Evolutionary conservation across 2,113 vertebrate species (phyloP).

Genomic region (Hoplias malabaricus): DNA sequence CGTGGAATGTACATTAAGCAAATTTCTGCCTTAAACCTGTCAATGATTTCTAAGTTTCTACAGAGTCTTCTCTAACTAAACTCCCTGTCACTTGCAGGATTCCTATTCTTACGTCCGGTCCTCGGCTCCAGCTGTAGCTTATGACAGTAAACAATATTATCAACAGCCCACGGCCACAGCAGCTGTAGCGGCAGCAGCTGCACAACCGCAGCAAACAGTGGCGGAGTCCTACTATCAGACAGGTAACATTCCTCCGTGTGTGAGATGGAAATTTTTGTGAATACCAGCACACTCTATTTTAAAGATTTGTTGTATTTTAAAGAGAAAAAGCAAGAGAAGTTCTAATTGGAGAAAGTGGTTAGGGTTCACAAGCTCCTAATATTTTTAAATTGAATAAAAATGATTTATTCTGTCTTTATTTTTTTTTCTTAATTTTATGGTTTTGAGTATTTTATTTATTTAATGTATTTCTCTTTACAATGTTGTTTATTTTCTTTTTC

Average conservation of each 20-base stretch:
- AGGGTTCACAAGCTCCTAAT: no score
- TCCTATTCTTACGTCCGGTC: slow-evolving; percentile 95
- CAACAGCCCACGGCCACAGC: slow-evolving; percentile 90
- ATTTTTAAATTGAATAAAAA: no score
- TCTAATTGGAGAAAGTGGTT: no score
- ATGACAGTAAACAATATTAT: slow-evolving; percentile 97
- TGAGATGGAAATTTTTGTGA: no score
- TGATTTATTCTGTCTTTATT: no score
- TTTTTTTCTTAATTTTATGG: slow-evolving; percentile 5
- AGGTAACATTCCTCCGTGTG: slow-evolving; percentile 77
- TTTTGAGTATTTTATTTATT: neutral
- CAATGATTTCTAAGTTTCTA: neutral
- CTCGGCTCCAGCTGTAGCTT: slow-evolving; percentile 89
- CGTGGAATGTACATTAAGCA: neutral
- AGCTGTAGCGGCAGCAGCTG: slow-evolving; percentile 81
- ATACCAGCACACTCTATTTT: no score
- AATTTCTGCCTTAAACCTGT: neutral
- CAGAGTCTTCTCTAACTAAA: neutral
- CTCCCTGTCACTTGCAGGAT: slow-evolving; percentile 75
- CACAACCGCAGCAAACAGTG: slow-evolving; percentile 89
- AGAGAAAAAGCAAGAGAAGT: no score
- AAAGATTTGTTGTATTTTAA: no score
- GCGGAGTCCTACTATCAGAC: slow-evolving; percentile 98
- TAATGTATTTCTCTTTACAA: no score
- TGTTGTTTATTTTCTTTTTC: no score